These are phyloP conservation scores for Turnix velox DNA, from an alignment of 2,113 vertebrate species.

Conservation along the genomic window DNA sequence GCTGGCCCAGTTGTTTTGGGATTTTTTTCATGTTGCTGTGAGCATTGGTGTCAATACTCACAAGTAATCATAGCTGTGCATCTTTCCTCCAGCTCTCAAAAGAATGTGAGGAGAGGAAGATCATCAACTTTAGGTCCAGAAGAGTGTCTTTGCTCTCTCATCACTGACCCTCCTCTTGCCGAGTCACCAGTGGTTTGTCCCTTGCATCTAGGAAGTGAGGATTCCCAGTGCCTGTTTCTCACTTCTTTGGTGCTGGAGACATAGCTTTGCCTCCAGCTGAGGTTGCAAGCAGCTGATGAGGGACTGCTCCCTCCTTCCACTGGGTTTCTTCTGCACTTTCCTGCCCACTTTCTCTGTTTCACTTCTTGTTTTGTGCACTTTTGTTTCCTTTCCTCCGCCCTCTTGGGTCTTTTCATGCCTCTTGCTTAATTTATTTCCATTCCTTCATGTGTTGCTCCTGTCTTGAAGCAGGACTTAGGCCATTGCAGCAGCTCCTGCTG, in stretches of 20 bases:
- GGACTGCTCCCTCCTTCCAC: not conserved
- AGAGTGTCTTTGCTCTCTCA: not conserved
- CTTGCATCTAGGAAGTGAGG: accelerated
- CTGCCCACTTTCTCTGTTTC: not conserved
- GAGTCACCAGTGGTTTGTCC: not conserved
- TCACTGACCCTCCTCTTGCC: not conserved
- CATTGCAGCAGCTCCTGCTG: accelerated
- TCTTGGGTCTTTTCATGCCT: not conserved
- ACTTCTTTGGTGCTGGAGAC: accelerated
- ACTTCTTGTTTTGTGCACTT: not conserved
- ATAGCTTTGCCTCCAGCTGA: not conserved
- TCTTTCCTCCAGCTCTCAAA: not conserved
- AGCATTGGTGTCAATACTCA: accelerated
- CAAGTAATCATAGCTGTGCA: not conserved
- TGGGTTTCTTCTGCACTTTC: not conserved
- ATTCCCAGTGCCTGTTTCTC: accelerated
- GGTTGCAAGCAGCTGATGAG: not conserved
- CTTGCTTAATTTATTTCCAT: not conserved
- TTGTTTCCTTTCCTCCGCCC: not conserved
- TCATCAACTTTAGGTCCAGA: not conserved
- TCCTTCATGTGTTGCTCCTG: accelerated
- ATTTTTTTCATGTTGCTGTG: accelerated
- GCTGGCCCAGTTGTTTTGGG: accelerated
- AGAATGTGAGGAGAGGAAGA: not conserved
- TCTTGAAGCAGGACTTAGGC: not conserved